Evolutionary conservation across 2,888 invertebrate species (phyloP).

Genomic region (Drosophila cracens): DNA sequence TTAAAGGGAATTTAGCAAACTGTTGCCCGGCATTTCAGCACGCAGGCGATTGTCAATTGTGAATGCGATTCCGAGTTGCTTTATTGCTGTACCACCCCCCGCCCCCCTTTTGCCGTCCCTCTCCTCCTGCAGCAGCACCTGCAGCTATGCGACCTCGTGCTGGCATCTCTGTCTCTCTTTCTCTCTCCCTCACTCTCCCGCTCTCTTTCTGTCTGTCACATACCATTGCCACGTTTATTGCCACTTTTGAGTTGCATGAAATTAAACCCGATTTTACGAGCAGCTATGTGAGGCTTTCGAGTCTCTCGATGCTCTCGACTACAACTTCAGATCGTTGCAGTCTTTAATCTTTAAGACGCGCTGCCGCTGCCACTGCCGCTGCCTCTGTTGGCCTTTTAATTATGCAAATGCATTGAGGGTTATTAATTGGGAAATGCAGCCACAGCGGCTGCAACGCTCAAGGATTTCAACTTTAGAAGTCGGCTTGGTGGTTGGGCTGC

Average conservation of each 20-base stretch:
- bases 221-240: slow-evolving; percentile 70
- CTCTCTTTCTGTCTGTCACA: slow-evolving; percentile 4
- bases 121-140: neutral
- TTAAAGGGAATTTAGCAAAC: slow-evolving; percentile 56
- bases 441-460: slow-evolving; percentile 25
- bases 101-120: too few species aligned
- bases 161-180: slow-evolving; percentile 47
- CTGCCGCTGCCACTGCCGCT: slow-evolving; percentile 2
- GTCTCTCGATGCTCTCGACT: neutral
- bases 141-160: slow-evolving; percentile 59
- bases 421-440: slow-evolving; percentile 70
- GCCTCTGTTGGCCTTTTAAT: slow-evolving; percentile 60
- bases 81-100: slow-evolving; percentile 29
- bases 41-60: slow-evolving; percentile 43
- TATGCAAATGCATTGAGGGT: slow-evolving; percentile 75
- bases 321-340: neutral
- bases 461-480: slow-evolving; percentile 43
- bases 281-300: slow-evolving; percentile 41
- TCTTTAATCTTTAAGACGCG: slow-evolving; percentile 63
- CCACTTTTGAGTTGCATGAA: slow-evolving; percentile 78
- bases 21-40: slow-evolving; percentile 61
- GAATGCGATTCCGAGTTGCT: slow-evolving; percentile 32
- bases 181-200: neutral
- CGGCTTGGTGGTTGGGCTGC: slow-evolving; percentile 47
- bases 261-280: slow-evolving; percentile 75